Evolutionary conservation across 2,797 vertebrate species (phyloP).

Genomic region (Chlorospingus flavigularis): DNA sequence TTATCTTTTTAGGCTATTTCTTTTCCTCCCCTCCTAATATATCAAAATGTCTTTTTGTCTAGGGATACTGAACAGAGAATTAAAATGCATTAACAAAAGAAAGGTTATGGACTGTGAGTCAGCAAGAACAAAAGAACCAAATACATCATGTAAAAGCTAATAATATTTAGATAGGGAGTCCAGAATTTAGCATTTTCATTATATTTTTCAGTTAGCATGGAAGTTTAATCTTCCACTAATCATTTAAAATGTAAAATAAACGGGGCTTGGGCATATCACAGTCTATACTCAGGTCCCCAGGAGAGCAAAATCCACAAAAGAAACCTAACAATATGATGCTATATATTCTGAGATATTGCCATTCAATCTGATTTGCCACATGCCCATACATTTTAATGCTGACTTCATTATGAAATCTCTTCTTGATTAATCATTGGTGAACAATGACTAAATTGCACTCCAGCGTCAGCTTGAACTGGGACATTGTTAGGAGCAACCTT

Average conservation of each 20-base stretch:
- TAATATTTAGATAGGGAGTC: constrained; percentile 51
- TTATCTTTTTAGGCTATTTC: not conserved
- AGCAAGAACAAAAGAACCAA: constrained; percentile 55
- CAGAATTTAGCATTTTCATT: constrained; percentile 60
- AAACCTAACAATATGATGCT: constrained; percentile 44
- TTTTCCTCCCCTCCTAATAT: not conserved
- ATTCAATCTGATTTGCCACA: constrained; percentile 62
- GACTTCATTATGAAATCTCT: constrained; percentile 60
- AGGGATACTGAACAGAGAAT: constrained; percentile 18
- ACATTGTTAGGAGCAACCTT: constrained; percentile 33
- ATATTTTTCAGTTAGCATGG: constrained; percentile 45
- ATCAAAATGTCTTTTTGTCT: constrained; percentile 3
- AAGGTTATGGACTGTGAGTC: constrained; percentile 58
- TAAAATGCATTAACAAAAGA: constrained; percentile 31
- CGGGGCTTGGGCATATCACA: not conserved
- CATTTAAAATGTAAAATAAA: constrained; percentile 64
- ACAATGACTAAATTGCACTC: constrained; percentile 52
- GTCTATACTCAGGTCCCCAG: constrained; percentile 18
- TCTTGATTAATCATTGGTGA: constrained; percentile 68
- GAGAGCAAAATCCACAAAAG: constrained; percentile 52
- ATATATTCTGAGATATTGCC: constrained; percentile 62
- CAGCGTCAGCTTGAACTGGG: constrained; percentile 9
- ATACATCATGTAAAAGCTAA: constrained; percentile 54
- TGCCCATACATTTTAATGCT: constrained; percentile 67
- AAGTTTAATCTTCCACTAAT: constrained; percentile 62